These are phyloP conservation scores for Schizothorax lantsangensis DNA, from an alignment of 2,797 vertebrate species.

Conservation along the genomic window DNA sequence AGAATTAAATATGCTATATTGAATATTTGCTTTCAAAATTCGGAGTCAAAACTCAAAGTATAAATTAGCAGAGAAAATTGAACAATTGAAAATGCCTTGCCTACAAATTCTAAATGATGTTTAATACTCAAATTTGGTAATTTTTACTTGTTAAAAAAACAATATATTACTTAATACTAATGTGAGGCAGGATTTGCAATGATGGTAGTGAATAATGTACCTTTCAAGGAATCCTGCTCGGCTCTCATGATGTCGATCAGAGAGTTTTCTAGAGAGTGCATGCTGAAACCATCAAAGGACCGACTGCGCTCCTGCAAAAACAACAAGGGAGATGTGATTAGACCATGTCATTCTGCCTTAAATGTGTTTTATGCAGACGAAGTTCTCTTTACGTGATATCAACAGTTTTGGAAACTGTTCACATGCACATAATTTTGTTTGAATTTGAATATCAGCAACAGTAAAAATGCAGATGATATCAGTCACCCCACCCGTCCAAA, in stretches of 20 bases:
- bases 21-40: neutral
- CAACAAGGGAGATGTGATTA: slow-evolving; percentile 72
- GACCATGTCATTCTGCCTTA: slow-evolving; percentile 41
- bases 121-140: neutral
- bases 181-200: neutral
- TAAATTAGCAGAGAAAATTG: neutral
- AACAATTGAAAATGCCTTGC: neutral
- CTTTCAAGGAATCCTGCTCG: slow-evolving; percentile 99
- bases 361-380: neutral
- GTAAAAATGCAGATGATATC: neutral
- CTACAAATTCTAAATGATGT: neutral
- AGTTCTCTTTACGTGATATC: neutral
- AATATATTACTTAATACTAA: neutral
- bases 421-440: neutral
- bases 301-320: slow-evolving; percentile 92
- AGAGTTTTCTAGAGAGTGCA: slow-evolving; percentile 99
- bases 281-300: slow-evolving; percentile 93
- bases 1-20: neutral
- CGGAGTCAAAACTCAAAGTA: neutral
- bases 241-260: slow-evolving; percentile 99
- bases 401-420: slow-evolving; percentile 1
- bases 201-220: slow-evolving; percentile 72
- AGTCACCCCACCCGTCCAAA: neutral
- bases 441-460: neutral
- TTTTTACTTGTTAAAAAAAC: neutral